Percentiles rank a stretch among this genome's conserved stretches.
These are phyloP conservation scores for Ephialtes manifestator DNA, from an alignment of 2,888 invertebrate species.

Conservation along the genomic window DNA sequence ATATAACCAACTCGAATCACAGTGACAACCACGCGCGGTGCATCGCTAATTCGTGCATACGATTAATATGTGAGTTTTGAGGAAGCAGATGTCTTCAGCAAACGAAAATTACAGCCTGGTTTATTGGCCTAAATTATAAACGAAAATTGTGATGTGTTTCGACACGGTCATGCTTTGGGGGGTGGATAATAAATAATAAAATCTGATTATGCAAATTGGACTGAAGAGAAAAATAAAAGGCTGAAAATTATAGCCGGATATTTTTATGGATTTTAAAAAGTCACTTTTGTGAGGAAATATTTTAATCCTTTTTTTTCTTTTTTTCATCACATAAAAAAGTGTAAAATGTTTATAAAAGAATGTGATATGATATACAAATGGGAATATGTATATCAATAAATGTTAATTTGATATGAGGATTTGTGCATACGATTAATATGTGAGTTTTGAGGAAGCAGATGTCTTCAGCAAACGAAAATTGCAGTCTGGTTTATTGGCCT, in stretches of 20 bases:
- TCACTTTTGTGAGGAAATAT: no score
- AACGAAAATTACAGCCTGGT: background rate
- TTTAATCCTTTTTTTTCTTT: no score
- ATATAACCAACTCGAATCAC: background rate
- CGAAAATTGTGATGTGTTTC: constrained; percentile 13
- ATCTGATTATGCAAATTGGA: constrained; percentile 15
- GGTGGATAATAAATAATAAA: constrained; percentile 15
- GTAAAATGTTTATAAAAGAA: no score
- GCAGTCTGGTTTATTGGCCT: background rate
- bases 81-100: background rate
- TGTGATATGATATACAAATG: no score
- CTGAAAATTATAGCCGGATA: background rate
- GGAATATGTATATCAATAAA: no score
- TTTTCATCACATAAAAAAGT: no score
- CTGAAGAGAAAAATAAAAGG: background rate
- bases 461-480: background rate
- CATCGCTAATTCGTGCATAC: constrained; percentile 34
- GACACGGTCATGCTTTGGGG: constrained; percentile 50
- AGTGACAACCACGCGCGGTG: constrained; percentile 14
- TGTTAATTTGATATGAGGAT: no score
- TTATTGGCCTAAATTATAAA: background rate
- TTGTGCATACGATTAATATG: constrained; percentile 31
- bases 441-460: background rate
- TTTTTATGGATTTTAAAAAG: background rate
- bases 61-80: constrained; percentile 12